Evolutionary conservation across 2,888 invertebrate species (phyloP).

Genomic region (Xestia c-nigrum): DNA sequence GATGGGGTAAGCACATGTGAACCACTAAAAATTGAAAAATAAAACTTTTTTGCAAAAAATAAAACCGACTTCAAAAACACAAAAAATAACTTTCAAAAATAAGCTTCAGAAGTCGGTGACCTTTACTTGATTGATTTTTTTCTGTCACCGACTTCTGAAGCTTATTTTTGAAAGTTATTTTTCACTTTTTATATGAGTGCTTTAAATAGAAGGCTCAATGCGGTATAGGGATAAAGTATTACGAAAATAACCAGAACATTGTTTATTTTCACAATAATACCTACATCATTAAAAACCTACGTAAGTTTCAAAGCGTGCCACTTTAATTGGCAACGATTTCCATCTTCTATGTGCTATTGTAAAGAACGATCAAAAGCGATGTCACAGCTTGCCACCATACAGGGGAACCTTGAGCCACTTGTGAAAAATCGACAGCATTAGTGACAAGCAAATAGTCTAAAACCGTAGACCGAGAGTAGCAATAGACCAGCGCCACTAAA

Average conservation of each 20-base stretch:
- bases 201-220: neutral
- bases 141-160: too few species aligned
- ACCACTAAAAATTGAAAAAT: too few species aligned
- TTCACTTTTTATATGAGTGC: too few species aligned
- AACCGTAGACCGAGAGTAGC: neutral
- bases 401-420: neutral
- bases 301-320: neutral
- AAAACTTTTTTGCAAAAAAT: too few species aligned
- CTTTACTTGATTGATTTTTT: too few species aligned
- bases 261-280: neutral
- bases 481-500: neutral
- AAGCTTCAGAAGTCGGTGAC: too few species aligned
- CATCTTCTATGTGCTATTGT: conserved; percentile 24
- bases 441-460: neutral
- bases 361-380: conserved; percentile 30
- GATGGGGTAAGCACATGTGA: too few species aligned
- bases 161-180: too few species aligned
- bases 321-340: neutral
- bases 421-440: conserved; percentile 1
- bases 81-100: too few species aligned
- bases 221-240: neutral
- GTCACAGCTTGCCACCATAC: conserved; percentile 28
- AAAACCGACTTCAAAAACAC: too few species aligned
- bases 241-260: neutral
- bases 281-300: neutral